A percentile compares a stretch with the other conserved stretches of the same genome.
phyloP scores from a whole-genome alignment of 1,140 invertebrate genomes.

The Pseudomyrmex gracilis region DNA sequence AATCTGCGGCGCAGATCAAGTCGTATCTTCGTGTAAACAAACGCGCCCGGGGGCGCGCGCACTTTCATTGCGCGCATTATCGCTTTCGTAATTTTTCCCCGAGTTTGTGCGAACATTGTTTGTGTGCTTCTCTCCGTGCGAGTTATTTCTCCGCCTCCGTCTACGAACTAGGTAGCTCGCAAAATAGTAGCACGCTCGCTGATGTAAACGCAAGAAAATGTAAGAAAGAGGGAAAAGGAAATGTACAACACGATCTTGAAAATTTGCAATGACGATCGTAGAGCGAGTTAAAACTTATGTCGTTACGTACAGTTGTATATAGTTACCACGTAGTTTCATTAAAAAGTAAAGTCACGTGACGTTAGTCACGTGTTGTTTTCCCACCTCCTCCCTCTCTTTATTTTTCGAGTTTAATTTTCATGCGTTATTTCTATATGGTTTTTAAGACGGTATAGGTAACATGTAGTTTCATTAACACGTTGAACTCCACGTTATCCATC shows the following conservation, averaged over 20 bases:
- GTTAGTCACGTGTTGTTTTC: no score
- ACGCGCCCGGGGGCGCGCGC: neutral
- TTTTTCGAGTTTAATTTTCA: no score
- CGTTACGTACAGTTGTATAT: no score
- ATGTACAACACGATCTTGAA: no score
- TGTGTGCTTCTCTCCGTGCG: neutral
- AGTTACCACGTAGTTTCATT: no score
- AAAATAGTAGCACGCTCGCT: constrained; percentile 25
- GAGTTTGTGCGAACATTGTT: neutral
- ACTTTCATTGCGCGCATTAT: constrained; percentile 15
- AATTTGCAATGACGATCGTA: neutral
- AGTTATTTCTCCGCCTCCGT: neutral
- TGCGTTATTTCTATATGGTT: no score
- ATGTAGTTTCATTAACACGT: no score
- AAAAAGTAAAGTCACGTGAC: no score
- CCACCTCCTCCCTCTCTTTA: no score
- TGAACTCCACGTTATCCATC: no score
- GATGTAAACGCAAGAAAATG: constrained; percentile 2
- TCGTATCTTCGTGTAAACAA: neutral
- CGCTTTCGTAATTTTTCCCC: constrained; percentile 15
- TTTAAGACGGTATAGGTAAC: no score
- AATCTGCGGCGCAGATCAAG: constrained; percentile 10
- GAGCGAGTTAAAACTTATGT: no score
- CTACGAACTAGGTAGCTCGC: neutral
- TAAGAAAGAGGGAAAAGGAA: neutral